A percentile compares a stretch with the other conserved stretches of the same genome.
These are phyloP conservation scores for Styela clava DNA, from an alignment of 23 tunicate genomes.

Conservation along the genomic window DNA sequence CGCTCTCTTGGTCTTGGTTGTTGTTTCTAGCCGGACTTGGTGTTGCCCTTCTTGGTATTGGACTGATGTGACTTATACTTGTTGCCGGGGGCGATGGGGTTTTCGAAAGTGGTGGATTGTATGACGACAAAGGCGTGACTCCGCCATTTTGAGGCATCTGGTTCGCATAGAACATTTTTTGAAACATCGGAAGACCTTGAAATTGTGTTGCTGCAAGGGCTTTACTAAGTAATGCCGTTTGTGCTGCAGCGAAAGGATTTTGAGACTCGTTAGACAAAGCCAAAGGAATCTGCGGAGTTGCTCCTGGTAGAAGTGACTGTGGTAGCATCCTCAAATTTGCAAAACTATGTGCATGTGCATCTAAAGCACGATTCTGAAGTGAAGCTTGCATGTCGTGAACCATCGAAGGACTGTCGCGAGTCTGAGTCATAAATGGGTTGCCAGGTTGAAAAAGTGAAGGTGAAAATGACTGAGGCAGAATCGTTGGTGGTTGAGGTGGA, in stretches of 20 bases:
- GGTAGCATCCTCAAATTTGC: constrained; percentile 34
- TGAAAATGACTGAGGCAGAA: constrained; percentile 4
- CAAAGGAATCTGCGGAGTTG: background rate
- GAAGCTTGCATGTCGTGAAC: constrained; percentile 2
- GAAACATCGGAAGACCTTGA: constrained; percentile 14
- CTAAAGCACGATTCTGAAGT: constrained; percentile 12
- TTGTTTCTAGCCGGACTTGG: background rate
- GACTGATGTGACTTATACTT: background rate
- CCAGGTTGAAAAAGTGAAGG: background rate
- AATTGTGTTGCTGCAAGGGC: constrained; percentile 21
- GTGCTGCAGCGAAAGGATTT: constrained; percentile 23
- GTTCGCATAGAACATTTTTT: background rate
- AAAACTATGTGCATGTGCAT: constrained; percentile 44
- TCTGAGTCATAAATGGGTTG: background rate
- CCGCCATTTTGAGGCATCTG: background rate
- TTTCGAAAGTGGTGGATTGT: background rate
- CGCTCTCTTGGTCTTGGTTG: background rate
- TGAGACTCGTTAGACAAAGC: constrained; percentile 11
- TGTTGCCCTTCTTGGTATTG: background rate
- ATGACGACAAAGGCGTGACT: background rate
- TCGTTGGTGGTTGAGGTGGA: constrained; percentile 20
- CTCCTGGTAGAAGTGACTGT: background rate
- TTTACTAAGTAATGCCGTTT: constrained; percentile 37
- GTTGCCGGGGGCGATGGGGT: constrained; percentile 9
- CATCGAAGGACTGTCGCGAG: background rate